Conservation (phyloP, 2,113 vertebrate species). For the Pedetes capensis region DNA sequence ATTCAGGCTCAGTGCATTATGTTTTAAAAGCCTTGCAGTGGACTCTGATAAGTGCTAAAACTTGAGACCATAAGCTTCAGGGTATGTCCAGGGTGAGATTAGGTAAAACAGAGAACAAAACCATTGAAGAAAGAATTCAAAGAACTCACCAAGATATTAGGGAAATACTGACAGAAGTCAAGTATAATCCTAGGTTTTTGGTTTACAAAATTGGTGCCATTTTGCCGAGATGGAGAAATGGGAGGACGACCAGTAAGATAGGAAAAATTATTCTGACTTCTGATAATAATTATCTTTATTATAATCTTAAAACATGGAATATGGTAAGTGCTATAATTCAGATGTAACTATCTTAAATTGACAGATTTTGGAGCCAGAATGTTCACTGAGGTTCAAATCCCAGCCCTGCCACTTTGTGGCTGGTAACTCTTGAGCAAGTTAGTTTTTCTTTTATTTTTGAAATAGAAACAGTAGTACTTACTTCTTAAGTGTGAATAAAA, state of each 20-base stretch:
- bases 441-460: background rate
- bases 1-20: accelerated
- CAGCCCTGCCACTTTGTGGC: background rate
- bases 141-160: background rate
- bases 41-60: background rate
- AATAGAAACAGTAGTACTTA: background rate
- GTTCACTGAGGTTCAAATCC: background rate
- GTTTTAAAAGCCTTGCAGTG: background rate
- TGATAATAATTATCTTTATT: background rate
- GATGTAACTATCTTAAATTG: too few relatives aligned
- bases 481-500: background rate
- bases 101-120: background rate
- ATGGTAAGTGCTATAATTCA: background rate
- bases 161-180: background rate
- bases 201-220: background rate
- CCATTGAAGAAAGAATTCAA: background rate
- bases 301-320: background rate
- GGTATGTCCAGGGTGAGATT: background rate
- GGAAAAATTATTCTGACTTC: background rate
- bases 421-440: background rate
- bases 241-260: background rate
- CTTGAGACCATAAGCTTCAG: background rate
- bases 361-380: background rate
- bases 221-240: background rate
- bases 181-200: background rate